A percentile compares a stretch with the other conserved stretches of the same genome.
phyloP scores from a whole-genome alignment of 2,888 invertebrate species.

The Chloromyia formosa region DNA sequence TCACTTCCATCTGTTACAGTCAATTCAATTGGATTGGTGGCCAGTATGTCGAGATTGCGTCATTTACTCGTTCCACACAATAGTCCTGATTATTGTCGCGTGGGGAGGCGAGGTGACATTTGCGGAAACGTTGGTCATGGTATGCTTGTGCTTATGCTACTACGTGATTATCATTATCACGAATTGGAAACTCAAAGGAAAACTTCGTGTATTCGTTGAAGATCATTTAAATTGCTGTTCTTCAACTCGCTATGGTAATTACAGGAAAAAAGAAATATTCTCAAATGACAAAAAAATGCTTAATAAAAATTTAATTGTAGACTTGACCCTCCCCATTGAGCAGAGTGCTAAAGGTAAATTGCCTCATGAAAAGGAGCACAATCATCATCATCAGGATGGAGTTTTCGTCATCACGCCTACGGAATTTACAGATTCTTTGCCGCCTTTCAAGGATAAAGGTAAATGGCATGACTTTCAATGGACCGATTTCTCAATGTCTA shows the following conservation, averaged over 20 bases:
- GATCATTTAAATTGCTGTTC: slow-evolving; percentile 62
- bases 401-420: slow-evolving; percentile 60
- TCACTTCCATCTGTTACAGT: slow-evolving; percentile 66
- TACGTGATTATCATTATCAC: slow-evolving; percentile 76
- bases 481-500: no score
- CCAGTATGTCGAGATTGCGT: slow-evolving; percentile 83
- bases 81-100: slow-evolving; percentile 74
- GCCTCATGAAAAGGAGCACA: slow-evolving; percentile 52
- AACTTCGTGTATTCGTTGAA: slow-evolving; percentile 61
- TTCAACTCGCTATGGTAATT: slow-evolving; percentile 61
- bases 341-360: slow-evolving; percentile 62
- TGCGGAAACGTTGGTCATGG: slow-evolving; percentile 79
- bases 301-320: slow-evolving; percentile 53
- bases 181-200: slow-evolving; percentile 67
- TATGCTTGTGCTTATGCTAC: slow-evolving; percentile 78
- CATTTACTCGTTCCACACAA: slow-evolving; percentile 79
- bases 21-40: slow-evolving; percentile 79
- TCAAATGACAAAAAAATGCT: background rate
- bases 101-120: slow-evolving; percentile 83
- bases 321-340: slow-evolving; percentile 62
- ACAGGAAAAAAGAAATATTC: no score
- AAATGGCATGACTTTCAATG: no score
- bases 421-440: background rate
- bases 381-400: slow-evolving; percentile 53
- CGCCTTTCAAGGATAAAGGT: slow-evolving; percentile 25